Base-by-base conservation (phyloP, 2,888 invertebrate genomes). In the Panzeria rudis region DNA sequence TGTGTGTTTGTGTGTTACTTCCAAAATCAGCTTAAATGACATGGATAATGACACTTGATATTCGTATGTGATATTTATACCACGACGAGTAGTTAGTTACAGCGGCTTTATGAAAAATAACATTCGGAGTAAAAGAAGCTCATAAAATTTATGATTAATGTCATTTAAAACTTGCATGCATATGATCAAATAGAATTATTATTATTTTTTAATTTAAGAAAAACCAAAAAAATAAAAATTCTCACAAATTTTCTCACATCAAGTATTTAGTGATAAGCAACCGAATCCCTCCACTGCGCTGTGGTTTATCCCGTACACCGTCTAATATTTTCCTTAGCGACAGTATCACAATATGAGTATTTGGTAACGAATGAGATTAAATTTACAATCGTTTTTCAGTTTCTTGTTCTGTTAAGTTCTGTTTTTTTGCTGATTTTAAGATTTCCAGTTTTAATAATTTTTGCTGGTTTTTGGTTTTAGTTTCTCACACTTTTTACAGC, bases 121-220 rank as follows among this genome's bases (percentile, higher is more conserved):
- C 9, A 66, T 44, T 47, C 3, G 1, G 13, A 23, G 50, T 38
- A 7, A 20, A 73, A 64, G 41, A 47, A 35, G 72, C 44, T 38
- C 47, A 66, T 41, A 32, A 73, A 59, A 59, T 25, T 80, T 84
- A 80, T 71, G 66, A 68, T 66, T 80, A 84, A 84, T 80, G 84
- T 71, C 76, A 84, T 62, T 69, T 50, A 75, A 84, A 44, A 71
- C 76, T 20, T 75, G 69, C 50, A 38, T 25, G 79, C 64, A 38
- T 17, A 73, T 47, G 50, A 62, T 52, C 61, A 44, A 44, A 44
- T 35, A 71, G 32, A 59, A 56, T 75, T 79, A 23, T 71, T 38
- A 17, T 76, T 44, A 17, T 38, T 25, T 41, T 25, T 25, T 20
- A 32, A 41, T 32, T 68, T 44, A 41, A 41, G 23, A 62, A 76